Percentiles rank a stretch among this genome's conserved stretches.
phyloP scores from a whole-genome alignment of 2,888 invertebrate species.

The Hydroisotoma schaefferi region DNA sequence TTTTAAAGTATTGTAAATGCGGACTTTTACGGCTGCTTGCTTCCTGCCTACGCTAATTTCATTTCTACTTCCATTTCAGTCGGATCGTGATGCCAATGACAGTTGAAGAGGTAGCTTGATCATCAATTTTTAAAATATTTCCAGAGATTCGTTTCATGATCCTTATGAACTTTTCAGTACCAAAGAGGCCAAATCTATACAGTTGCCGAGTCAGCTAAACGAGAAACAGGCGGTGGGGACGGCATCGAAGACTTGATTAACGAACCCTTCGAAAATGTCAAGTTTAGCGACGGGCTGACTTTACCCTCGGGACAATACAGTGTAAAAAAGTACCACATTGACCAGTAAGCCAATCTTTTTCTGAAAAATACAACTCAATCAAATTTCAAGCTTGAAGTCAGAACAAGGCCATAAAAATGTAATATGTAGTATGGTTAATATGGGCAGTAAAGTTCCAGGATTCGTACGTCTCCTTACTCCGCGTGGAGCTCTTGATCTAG shows the following conservation, averaged over 20 bases:
- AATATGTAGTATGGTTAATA: neutral
- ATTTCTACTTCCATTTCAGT: too few relatives aligned
- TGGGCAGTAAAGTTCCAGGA: conserved; percentile 56
- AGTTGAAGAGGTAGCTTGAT: conserved; percentile 80
- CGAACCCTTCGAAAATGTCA: conserved; percentile 89
- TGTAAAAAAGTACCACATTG: conserved; percentile 97
- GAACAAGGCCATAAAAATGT: neutral
- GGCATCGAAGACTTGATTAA: conserved; percentile 83
- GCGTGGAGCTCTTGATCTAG: conserved; percentile 57
- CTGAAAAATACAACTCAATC: neutral
- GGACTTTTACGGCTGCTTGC: too few relatives aligned
- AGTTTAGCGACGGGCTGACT: conserved; percentile 74
- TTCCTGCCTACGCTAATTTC: too few relatives aligned
- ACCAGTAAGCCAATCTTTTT: conserved; percentile 57
- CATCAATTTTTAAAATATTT: neutral
- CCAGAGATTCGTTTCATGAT: neutral
- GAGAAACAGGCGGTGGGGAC: conserved; percentile 67
- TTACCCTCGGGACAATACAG: conserved; percentile 96
- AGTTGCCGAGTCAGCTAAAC: conserved; percentile 74
- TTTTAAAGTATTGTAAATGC: too few relatives aligned
- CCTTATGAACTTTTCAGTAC: conserved; percentile 63
- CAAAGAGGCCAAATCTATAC: conserved; percentile 98
- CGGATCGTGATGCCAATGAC: conserved; percentile 92
- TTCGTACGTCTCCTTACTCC: conserved; percentile 56
- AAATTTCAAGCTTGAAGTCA: neutral